These are phyloP conservation scores for Globicephala melas DNA, from an alignment of 2,113 vertebrate species.

Conservation along the genomic window DNA sequence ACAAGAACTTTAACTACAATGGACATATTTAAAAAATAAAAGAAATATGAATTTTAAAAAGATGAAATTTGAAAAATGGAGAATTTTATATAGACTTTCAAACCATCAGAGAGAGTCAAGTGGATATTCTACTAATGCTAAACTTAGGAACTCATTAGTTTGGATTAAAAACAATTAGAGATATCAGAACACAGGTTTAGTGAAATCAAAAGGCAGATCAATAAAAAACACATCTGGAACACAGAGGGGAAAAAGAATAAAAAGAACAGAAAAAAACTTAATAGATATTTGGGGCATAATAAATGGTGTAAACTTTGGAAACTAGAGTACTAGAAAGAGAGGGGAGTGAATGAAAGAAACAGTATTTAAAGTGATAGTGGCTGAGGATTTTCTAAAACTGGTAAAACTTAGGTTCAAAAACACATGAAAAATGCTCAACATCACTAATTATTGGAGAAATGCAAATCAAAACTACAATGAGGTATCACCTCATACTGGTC, in stretches of 20 bases:
- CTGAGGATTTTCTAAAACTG: not conserved
- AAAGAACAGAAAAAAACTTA: not conserved
- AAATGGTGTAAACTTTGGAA: not conserved
- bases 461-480: too few species aligned
- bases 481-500: too few species aligned
- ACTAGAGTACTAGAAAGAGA: not conserved
- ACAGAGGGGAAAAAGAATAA: not conserved
- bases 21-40: not conserved
- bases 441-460: too few species aligned
- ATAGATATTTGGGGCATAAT: not conserved
- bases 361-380: not conserved
- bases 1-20: not conserved
- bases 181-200: not conserved
- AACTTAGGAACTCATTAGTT: not conserved
- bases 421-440: too few species aligned
- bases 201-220: not conserved
- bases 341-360: not conserved
- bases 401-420: not conserved
- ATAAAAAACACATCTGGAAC: not conserved
- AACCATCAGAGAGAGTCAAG: not conserved
- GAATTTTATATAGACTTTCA: not conserved
- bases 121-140: not conserved
- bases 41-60: not conserved
- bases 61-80: not conserved
- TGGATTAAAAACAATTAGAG: not conserved